Conservation (phyloP, 2,113 vertebrate species). For the Erpornis zantholeuca region DNA sequence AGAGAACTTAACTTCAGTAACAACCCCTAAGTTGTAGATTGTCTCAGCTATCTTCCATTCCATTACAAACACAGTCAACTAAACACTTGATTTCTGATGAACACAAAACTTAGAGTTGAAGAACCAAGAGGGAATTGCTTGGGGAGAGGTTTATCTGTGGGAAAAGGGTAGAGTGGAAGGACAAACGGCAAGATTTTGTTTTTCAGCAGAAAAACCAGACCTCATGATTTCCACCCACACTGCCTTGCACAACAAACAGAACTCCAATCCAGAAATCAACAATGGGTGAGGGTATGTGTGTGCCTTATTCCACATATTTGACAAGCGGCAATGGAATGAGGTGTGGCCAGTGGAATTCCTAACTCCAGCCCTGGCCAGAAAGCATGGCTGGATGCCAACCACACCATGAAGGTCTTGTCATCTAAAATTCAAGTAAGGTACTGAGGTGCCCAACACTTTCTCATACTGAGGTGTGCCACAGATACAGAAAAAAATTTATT, state of each 20-base stretch:
- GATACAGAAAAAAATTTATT: not conserved
- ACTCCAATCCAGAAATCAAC: not conserved
- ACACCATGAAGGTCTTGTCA: not conserved
- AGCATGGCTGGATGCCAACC: not conserved
- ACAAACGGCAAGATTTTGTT: not conserved
- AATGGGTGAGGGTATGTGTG: not conserved
- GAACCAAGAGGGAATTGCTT: not conserved
- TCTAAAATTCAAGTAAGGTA: not conserved
- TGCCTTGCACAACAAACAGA: not conserved
- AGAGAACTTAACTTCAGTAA: not conserved
- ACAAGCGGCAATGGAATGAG: slow-evolving; percentile 18
- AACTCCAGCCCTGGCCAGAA: not conserved
- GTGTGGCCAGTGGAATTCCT: not conserved
- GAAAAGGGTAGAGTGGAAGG: not conserved
- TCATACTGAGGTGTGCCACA: not conserved
- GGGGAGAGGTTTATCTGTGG: not conserved
- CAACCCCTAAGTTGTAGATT: not conserved
- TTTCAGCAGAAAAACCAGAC: not conserved
- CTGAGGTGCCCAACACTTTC: not conserved
- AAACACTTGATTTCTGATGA: not conserved
- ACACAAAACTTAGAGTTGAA: not conserved
- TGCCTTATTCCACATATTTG: not conserved
- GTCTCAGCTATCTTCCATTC: not conserved
- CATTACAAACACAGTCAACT: not conserved
- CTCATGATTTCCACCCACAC: not conserved